Evolutionary conservation across 2,797 vertebrate species (phyloP).

Genomic region (Leptodactylus fallax): DNA sequence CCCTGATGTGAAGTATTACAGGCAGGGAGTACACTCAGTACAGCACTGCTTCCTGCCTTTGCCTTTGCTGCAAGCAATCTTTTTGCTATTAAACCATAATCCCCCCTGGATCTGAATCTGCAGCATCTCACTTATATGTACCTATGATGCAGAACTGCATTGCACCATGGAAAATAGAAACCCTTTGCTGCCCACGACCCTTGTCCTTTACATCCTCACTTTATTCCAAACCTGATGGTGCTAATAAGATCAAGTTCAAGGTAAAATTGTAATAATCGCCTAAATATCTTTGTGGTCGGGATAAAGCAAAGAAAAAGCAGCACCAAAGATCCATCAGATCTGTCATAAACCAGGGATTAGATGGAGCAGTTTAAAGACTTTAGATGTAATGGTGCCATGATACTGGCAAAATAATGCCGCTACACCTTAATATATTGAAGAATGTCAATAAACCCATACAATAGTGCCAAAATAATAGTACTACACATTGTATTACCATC

Average conservation of each 20-base stretch:
- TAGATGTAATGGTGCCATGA: too few relatives aligned
- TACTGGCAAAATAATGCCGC: background rate
- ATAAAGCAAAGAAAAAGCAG: too few relatives aligned
- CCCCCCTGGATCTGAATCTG: constrained; percentile 27
- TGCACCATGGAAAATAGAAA: constrained; percentile 15
- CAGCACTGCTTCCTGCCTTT: background rate
- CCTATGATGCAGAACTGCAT: background rate
- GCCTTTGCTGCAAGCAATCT: constrained; percentile 40
- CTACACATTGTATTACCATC: background rate
- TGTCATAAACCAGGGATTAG: too few relatives aligned
- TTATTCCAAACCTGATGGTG: background rate
- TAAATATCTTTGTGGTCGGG: background rate
- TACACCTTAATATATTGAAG: too few relatives aligned
- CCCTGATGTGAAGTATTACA: background rate
- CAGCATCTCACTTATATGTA: constrained; percentile 25
- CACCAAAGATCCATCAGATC: too few relatives aligned
- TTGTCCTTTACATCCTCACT: background rate
- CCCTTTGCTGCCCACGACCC: background rate
- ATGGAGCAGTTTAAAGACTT: too few relatives aligned
- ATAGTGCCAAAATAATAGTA: background rate
- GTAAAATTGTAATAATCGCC: background rate
- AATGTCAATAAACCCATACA: background rate
- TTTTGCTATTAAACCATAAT: constrained; percentile 31
- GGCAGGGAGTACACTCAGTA: background rate
- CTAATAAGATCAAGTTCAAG: background rate